Evolutionary conservation across 2,797 vertebrate genomes (phyloP).

Genomic region (Micropoecilia bifurca): DNA sequence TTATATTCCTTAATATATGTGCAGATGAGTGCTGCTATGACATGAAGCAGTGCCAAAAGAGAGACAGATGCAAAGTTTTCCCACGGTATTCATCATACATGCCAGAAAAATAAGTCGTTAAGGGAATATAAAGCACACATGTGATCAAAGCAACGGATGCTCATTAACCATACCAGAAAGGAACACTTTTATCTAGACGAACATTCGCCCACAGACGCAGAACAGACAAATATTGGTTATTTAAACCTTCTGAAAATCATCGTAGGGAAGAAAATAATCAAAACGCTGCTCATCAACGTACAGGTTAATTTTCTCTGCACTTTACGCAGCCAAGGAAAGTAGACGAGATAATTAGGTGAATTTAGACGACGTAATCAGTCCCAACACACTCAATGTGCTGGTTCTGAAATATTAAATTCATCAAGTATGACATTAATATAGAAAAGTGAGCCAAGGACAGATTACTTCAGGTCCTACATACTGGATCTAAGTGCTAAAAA

Average conservation of each 20-base stretch:
- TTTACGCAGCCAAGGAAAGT: background rate
- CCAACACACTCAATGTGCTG: background rate
- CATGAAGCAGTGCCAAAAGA: conserved; percentile 11
- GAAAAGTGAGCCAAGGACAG: background rate
- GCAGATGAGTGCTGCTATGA: conserved; percentile 37
- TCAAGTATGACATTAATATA: background rate
- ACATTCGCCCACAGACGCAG: background rate
- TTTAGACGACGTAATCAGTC: background rate
- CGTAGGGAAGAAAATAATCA: background rate
- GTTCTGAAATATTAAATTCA: background rate
- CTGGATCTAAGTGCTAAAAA: background rate
- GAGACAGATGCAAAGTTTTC: conserved; percentile 47
- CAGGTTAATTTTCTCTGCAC: background rate
- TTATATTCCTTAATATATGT: conserved; percentile 47
- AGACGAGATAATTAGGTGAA: background rate
- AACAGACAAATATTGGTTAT: background rate
- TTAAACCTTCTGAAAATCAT: background rate
- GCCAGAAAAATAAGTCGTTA: conserved; percentile 8
- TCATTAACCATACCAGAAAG: background rate
- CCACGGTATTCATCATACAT: conserved; percentile 53
- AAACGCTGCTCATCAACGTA: background rate
- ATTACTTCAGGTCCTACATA: background rate
- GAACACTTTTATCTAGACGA: background rate
- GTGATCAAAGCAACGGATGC: conserved; percentile 14
- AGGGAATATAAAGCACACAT: conserved; percentile 4